Evolutionary conservation across 1,140 invertebrate genomes (phyloP).

Genomic region (Orius laevigatus): DNA sequence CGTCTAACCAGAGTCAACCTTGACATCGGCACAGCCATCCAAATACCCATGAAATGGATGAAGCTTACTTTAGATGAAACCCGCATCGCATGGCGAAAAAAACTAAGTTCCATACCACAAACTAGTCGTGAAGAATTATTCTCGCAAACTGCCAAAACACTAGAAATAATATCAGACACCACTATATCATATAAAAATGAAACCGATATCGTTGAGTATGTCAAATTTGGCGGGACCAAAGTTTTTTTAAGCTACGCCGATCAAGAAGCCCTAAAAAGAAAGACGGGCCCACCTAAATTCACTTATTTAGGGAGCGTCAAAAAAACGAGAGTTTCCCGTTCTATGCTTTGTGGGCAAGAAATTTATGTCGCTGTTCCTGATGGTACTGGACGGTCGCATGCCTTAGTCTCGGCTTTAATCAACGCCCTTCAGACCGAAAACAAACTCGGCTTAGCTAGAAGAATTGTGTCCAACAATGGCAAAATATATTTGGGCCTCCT

Average conservation of each 20-base stretch:
- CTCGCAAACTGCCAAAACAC: too few species aligned
- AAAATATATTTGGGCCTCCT: slow-evolving; percentile 10
- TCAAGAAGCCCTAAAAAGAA: slow-evolving; percentile 9
- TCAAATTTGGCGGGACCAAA: slow-evolving; percentile 8
- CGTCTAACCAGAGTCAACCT: slow-evolving; percentile 2
- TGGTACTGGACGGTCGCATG: neutral
- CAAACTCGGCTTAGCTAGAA: slow-evolving; percentile 9
- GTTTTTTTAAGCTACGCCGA: slow-evolving; percentile 13
- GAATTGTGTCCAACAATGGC: slow-evolving; percentile 11
- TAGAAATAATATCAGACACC: too few species aligned
- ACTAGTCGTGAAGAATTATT: too few species aligned
- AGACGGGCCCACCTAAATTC: slow-evolving; percentile 9
- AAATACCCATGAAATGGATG: slow-evolving; percentile 12
- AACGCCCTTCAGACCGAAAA: slow-evolving; percentile 7
- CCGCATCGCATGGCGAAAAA: neutral
- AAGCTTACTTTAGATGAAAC: slow-evolving; percentile 9
- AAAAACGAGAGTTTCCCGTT: neutral
- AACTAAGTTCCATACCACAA: too few species aligned
- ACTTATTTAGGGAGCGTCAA: slow-evolving; percentile 7
- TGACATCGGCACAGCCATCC: slow-evolving; percentile 11
- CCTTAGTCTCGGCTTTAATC: slow-evolving; percentile 11
- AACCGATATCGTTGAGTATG: slow-evolving; percentile 4
- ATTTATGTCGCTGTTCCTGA: slow-evolving; percentile 8
- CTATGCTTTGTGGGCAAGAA: slow-evolving; percentile 10
- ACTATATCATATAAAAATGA: too few species aligned